A percentile compares a stretch with the other conserved stretches of the same genome.
phyloP scores from a whole-genome alignment of 2,113 vertebrate species.

The Catagonus wagneri region DNA sequence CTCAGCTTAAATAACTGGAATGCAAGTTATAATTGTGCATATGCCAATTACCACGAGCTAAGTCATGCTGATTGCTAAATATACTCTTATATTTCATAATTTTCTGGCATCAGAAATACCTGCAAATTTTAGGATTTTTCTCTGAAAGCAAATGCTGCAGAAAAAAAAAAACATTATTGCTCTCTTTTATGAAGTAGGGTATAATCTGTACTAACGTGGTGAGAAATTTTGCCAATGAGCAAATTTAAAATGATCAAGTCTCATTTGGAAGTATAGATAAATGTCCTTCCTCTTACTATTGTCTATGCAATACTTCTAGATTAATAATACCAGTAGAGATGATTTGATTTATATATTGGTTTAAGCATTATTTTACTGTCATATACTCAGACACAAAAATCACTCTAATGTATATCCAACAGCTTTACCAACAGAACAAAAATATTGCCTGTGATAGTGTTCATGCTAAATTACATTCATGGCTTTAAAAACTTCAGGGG shows the following conservation, averaged over 20 bases:
- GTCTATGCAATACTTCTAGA: neutral
- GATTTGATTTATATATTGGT: constrained; percentile 2
- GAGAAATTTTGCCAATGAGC: neutral
- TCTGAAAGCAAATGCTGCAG: constrained; percentile 3
- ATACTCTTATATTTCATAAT: neutral
- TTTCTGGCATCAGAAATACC: constrained; percentile 7
- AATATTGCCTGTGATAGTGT: neutral
- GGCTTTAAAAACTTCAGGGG: neutral
- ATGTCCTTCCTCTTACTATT: neutral
- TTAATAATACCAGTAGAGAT: neutral
- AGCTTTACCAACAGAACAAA: constrained; percentile 9
- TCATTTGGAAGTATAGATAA: neutral
- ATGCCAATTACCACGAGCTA: constrained; percentile 87
- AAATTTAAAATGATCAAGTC: neutral
- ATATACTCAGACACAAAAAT: neutral
- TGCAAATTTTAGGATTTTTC: constrained; percentile 45
- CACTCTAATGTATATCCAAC: neutral
- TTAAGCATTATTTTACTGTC: constrained; percentile 15
- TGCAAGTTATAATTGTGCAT: constrained; percentile 88
- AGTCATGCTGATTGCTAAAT: constrained; percentile 77
- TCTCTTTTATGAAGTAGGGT: neutral
- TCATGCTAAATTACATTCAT: neutral
- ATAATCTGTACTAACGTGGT: neutral
- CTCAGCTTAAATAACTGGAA: constrained; percentile 84
- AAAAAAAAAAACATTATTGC: neutral